Conservation (phyloP, 2,888 invertebrate species). For the Melanotus villosus region DNA sequence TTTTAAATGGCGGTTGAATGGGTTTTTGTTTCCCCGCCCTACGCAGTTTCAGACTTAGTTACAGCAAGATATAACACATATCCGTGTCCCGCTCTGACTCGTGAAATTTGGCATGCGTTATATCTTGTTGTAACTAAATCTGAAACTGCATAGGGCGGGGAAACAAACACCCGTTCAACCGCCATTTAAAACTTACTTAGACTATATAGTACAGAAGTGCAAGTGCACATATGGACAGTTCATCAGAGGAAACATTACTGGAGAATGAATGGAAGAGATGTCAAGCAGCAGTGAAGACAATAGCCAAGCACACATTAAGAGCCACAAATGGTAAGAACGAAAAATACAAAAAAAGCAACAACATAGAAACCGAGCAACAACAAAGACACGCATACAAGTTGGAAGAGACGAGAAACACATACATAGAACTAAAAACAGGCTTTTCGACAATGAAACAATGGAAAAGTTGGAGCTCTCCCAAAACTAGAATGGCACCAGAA, state of each 20-base stretch:
- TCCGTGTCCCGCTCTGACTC: too few relatives aligned
- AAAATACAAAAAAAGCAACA: background rate
- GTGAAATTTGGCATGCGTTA: too few relatives aligned
- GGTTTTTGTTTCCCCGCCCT: too few relatives aligned
- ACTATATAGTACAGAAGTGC: too few relatives aligned
- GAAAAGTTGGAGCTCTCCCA: background rate
- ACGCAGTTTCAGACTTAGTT: too few relatives aligned
- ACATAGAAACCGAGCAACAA: background rate
- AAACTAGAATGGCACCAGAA: background rate
- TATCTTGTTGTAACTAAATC: too few relatives aligned
- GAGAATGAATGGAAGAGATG: conserved; percentile 2
- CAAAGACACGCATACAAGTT: background rate
- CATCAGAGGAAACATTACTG: background rate
- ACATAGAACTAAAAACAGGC: background rate
- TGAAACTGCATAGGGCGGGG: too few relatives aligned
- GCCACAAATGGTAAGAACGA: background rate
- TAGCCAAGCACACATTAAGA: background rate
- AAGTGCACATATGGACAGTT: background rate
- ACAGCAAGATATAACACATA: too few relatives aligned
- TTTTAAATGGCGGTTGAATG: too few relatives aligned
- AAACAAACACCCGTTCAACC: too few relatives aligned
- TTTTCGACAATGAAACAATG: background rate
- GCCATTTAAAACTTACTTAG: too few relatives aligned
- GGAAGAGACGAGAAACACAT: background rate
- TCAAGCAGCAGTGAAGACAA: background rate